Base-by-base conservation (phyloP, 2,113 vertebrate species). In the Corythornis vintsioides region DNA sequence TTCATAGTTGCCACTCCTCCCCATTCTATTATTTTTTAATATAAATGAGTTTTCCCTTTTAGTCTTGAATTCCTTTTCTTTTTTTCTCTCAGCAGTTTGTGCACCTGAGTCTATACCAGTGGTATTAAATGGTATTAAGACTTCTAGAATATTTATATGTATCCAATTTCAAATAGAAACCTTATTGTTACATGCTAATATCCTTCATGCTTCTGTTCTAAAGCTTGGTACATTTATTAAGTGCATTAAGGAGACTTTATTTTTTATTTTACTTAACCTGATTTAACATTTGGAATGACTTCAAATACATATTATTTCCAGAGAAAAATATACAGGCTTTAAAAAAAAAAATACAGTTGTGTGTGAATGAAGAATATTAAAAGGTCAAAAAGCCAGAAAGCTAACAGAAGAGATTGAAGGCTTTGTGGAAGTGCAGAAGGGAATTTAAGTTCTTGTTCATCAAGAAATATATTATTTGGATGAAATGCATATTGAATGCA, bases 371-470 rank as follows among this genome's bases (percentile, higher is more conserved):
- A 86, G 52, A 77, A 42, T 94, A 93, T 88, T 88, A 74, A 60
- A 83, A 86, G 91, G 76, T 92, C 69, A 93, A 88, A 90, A 86
- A 92, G 69, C 19, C 88, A 86, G 76, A 80, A 90, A 88, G 19
- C 70, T 90, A 64, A 63, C 72, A 71, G 57, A 88, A 45, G 40
- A 88, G 31, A 78, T 13, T 92, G 69, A 28, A 83, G 33, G 42
- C 33, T 74, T 10, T 52, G 28, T 63, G 92, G 33, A 52, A 71
- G 72, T 59, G 38, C 43, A 74, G 65, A 78, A 92, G 48, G 52
- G 80, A 92, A 60, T 53, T 14, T 59, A 88, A 86, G 22, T 33
- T 80, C 67, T 80, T 90, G 47, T 91, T 94, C 83, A 86, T 55
- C 33, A 70, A 67, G 59, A 84, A 90, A 63, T 69, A n/a, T 2